Evolutionary conservation across 2,888 invertebrate species (phyloP).

Genomic region (Caenorhabditis uteleia): DNA sequence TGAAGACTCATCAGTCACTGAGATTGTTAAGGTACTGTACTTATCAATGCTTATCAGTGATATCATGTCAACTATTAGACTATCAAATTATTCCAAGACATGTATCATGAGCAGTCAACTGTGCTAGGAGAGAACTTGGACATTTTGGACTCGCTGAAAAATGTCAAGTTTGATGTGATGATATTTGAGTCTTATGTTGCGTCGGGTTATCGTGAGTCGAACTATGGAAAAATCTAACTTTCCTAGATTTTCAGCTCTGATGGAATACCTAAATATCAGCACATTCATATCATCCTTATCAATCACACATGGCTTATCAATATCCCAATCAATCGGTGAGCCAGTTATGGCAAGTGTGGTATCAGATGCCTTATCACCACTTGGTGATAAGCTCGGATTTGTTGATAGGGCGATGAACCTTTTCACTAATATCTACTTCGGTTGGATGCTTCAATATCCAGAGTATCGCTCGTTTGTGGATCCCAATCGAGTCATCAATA

Average conservation of each 20-base stretch:
- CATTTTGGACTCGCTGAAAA: slow-evolving; percentile 15
- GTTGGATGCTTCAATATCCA: too few species aligned
- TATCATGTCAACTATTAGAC: too few species aligned
- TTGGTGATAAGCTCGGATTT: slow-evolving; percentile 14
- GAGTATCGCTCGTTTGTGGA: not conserved
- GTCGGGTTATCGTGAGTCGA: not conserved
- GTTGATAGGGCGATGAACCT: slow-evolving; percentile 12
- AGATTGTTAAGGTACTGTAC: too few species aligned
- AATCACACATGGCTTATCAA: slow-evolving; percentile 8
- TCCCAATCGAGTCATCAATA: slow-evolving; percentile 2
- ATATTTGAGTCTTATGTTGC: slow-evolving; percentile 10
- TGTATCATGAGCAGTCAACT: slow-evolving; percentile 3
- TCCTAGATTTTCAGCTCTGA: not conserved
- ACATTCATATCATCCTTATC: slow-evolving; percentile 11
- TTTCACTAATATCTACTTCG: not conserved
- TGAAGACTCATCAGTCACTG: slow-evolving; percentile 11
- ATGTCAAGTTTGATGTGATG: slow-evolving; percentile 16
- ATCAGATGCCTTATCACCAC: slow-evolving; percentile 15
- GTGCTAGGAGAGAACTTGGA: slow-evolving; percentile 1
- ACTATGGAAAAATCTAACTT: not conserved
- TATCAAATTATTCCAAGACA: too few species aligned
- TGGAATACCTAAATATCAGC: slow-evolving; percentile 22
- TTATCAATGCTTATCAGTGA: too few species aligned
- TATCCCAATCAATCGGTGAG: slow-evolving; percentile 16
- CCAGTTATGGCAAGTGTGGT: slow-evolving; percentile 11